phyloP scores from a whole-genome alignment of 2,888 invertebrate species.

The Bruchidius siliquastri region DNA sequence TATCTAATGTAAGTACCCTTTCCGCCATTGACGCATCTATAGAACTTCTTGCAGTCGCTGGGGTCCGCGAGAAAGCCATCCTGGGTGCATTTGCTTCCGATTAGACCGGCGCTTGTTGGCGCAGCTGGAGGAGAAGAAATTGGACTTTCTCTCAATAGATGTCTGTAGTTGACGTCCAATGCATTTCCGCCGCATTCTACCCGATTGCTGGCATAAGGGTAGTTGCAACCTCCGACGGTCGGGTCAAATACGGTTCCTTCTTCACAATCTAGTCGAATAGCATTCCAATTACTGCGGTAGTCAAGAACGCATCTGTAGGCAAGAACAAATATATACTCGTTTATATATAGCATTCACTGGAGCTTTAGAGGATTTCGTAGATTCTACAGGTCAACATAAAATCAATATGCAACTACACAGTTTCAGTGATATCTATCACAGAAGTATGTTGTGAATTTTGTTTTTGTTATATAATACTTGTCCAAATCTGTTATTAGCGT shows the following conservation, averaged over 20 bases:
- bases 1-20: slow-evolving; percentile 59
- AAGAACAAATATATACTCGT: too few relatives aligned
- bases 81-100: slow-evolving; percentile 47
- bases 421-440: too few relatives aligned
- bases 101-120: slow-evolving; percentile 20
- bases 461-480: too few relatives aligned
- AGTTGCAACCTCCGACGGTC: slow-evolving; percentile 62
- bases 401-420: too few relatives aligned
- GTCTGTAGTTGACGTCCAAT: slow-evolving; percentile 37
- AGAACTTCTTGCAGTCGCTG: slow-evolving; percentile 68
- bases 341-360: too few relatives aligned
- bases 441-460: too few relatives aligned
- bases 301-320: slow-evolving; percentile 66
- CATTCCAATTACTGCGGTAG: slow-evolving; percentile 52
- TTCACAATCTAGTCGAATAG: slow-evolving; percentile 67
- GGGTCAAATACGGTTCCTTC: slow-evolving; percentile 73
- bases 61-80: slow-evolving; percentile 72
- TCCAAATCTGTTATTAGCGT: too few relatives aligned
- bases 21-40: slow-evolving; percentile 66
- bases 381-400: too few relatives aligned
- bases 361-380: too few relatives aligned
- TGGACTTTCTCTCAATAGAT: slow-evolving; percentile 4
- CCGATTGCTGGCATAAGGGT: slow-evolving; percentile 64
- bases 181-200: slow-evolving; percentile 62
- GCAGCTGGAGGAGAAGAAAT: slow-evolving; percentile 15